These are phyloP conservation scores for Villa cingulata DNA, from an alignment of 2,888 invertebrate species.

Conservation along the genomic window DNA sequence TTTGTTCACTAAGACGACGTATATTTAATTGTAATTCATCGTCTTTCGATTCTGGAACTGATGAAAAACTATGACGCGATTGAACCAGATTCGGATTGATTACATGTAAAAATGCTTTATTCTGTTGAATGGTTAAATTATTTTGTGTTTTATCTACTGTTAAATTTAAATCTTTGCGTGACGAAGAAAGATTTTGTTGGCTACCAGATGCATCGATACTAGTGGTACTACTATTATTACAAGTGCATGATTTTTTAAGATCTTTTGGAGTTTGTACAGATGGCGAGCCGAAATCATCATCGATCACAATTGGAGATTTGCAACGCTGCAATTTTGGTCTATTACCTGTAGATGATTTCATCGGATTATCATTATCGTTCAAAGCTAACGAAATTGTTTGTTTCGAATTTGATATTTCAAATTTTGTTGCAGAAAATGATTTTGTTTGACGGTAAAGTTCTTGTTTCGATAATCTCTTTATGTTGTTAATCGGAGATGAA, in stretches of 20 bases:
- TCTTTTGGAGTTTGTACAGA: slow-evolving; percentile 13
- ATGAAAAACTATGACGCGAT: slow-evolving; percentile 31
- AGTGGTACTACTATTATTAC: slow-evolving; percentile 1
- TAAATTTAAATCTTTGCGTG: slow-evolving; percentile 5
- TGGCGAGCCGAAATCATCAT: slow-evolving; percentile 19
- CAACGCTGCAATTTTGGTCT: slow-evolving; percentile 23
- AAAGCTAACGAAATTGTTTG: background rate
- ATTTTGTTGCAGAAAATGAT: slow-evolving; percentile 22
- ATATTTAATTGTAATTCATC: slow-evolving; percentile 32
- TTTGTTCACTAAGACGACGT: slow-evolving; percentile 31
- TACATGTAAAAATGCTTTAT: slow-evolving; percentile 22
- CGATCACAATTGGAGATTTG: slow-evolving; percentile 19
- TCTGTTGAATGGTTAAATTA: slow-evolving; percentile 10
- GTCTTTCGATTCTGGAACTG: slow-evolving; percentile 20
- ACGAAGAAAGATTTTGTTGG: slow-evolving; percentile 16
- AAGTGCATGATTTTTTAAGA: slow-evolving; percentile 9
- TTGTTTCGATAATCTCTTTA: slow-evolving; percentile 16
- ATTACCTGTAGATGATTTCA: slow-evolving; percentile 5
- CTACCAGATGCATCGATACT: background rate
- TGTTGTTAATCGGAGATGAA: slow-evolving; percentile 2
- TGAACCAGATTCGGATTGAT: slow-evolving; percentile 25
- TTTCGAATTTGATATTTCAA: slow-evolving; percentile 14
- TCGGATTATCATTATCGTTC: slow-evolving; percentile 9
- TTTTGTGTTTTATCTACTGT: background rate
- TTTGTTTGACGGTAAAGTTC: slow-evolving; percentile 21